Evolutionary conservation across 2,113 vertebrate species (phyloP), one percentile per base, ranked within the genome.

Genomic region (Potamarius usumacintae): DNA sequence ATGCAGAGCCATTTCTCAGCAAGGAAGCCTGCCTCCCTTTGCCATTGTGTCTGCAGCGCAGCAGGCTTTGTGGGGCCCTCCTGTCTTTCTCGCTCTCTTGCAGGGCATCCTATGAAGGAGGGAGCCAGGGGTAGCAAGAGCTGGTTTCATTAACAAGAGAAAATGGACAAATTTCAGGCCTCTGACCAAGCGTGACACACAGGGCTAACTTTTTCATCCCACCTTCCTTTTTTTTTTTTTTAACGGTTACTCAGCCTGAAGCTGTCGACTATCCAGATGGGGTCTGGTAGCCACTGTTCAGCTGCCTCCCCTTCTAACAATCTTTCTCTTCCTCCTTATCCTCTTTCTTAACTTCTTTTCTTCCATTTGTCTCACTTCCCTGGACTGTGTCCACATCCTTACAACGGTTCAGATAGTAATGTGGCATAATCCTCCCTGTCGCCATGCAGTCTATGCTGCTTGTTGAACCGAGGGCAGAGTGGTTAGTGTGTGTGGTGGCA

Each of bases 141-240:
- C 89, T 69, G 72, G 91, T 94, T 94, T 94, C 92, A 92, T 95
- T 93, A 94, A 89, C 90, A 20, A 80, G 67, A 91, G 89, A 91
- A 91, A 92, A 95, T 92, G 91, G 90, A 88, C 85, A 93, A 91
- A 95, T 95, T 94, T 95, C 89, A 92, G 90, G 85, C 91, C 91
- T 93, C 89, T 94, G 91, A 92, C 92, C 92, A 92, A 94, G 93
- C 93, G 91, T 93, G 94, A 94, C 92, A 89, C 85, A 83, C 91
- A 89, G 90, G 92, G 89, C 79, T 87, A 92, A 89, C 86, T 94
- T 93, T 91, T 92, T 81, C 80, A 91, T 91, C 86, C 89, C 88
- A 90, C 83, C 55, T 57, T 12, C 11, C 55, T 57, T 57, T 57
- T 67, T 91, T 91, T 84, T 89, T 87, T 83, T 80, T 90, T 86